A percentile compares a stretch with the other conserved stretches of the same genome.
Evolutionary conservation across 2,797 vertebrate genomes (phyloP).

Genomic region (Pristis pectinata): DNA sequence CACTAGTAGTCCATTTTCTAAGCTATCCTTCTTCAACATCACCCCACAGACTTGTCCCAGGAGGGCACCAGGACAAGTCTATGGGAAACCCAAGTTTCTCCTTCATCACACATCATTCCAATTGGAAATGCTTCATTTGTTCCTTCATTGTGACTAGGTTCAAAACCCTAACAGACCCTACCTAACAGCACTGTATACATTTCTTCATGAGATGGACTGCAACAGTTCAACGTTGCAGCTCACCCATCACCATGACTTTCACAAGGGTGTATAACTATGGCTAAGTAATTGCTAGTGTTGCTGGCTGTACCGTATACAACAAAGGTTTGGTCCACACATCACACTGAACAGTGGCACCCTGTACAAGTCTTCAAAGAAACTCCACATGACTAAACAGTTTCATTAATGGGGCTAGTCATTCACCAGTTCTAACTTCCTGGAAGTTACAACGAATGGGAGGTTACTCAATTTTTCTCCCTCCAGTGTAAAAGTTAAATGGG

Average conservation of each 20-base stretch:
- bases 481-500: neutral
- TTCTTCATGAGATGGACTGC: neutral
- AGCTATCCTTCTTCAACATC: too few relatives aligned
- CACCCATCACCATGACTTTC: too few relatives aligned
- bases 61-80: too few relatives aligned
- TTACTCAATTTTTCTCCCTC: neutral
- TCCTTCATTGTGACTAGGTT: neutral
- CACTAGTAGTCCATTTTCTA: too few relatives aligned
- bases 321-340: too few relatives aligned
- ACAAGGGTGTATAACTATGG: too few relatives aligned
- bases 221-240: neutral
- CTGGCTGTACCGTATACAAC: too few relatives aligned
- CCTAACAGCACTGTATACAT: too few relatives aligned
- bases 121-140: neutral
- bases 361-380: neutral
- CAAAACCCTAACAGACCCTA: neutral
- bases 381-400: neutral
- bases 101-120: neutral
- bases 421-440: neutral
- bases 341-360: neutral
- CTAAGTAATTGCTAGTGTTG: neutral
- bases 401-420: neutral
- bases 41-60: too few relatives aligned
- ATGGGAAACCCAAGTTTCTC: too few relatives aligned
- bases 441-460: neutral